These are phyloP conservation scores for Enteromius radiatus DNA, from an alignment of 2,797 vertebrate genomes.

Conservation along the genomic window DNA sequence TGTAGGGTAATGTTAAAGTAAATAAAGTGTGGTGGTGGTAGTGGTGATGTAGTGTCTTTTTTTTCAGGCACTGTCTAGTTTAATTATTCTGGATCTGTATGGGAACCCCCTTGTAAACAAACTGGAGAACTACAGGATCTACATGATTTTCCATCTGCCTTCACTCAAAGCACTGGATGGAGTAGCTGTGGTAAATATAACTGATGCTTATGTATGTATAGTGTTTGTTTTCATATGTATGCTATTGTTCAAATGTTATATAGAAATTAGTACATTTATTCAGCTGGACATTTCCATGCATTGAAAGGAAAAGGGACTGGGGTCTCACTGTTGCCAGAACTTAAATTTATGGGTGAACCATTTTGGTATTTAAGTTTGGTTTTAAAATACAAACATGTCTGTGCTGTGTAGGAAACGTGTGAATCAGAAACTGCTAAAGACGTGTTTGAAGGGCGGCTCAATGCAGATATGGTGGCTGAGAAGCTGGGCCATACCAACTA, in stretches of 20 bases:
- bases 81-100: constrained; percentile 85
- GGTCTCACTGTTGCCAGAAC: background rate
- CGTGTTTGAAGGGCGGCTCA: constrained; percentile 86
- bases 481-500: constrained; percentile 86
- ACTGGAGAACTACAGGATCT: constrained; percentile 85
- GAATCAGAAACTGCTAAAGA: constrained; percentile 87
- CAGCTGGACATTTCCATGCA: background rate
- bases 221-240: background rate
- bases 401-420: constrained; percentile 75
- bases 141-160: constrained; percentile 85
- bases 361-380: background rate
- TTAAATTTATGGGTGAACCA: background rate
- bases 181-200: constrained; percentile 76
- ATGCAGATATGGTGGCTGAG: constrained; percentile 86
- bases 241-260: background rate
- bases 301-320: background rate
- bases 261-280: background rate
- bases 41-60: background rate
- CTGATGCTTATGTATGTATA: background rate
- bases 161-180: constrained; percentile 88
- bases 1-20: constrained; percentile 4
- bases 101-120: constrained; percentile 83
- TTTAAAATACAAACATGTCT: constrained; percentile 44
- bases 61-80: constrained; percentile 78
- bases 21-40: background rate